Evolutionary conservation across 2,797 vertebrate species (phyloP), one percentile per base, ranked within the genome.

Genomic region (Spea hammondii): DNA sequence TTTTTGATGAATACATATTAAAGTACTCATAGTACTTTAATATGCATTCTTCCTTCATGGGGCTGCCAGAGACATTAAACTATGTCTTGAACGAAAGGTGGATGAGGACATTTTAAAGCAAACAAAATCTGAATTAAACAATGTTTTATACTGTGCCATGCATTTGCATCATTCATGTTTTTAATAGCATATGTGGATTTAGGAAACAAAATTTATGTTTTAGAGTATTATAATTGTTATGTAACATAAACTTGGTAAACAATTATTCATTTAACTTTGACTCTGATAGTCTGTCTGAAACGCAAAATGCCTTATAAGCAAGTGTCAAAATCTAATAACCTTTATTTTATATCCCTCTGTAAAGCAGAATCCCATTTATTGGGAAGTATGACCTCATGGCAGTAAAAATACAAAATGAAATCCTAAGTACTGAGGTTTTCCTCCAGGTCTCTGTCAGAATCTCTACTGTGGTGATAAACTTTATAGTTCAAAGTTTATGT

Each of bases 401-500:
- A 17, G n/a, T 62, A 62, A 62, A 62, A 17, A 17, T 62, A 62
- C 59, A 62, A 62, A 62, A 62, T 62, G 59, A 62, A 62, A 62
- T 62, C 59, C n/a, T 62, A 62, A 62, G 59, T 62, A 17, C 59
- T 32, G 7, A 17, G 5, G 14, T 62, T 17, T 17, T 32, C 12
- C 14, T 62, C 55, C 55, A 57, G 55, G 12, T 57, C 59, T 62
- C 59, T 17, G 14, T 62, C 59, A 62, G 5, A 62, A 17, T 62
- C 3, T 62, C 5, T 17, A 17, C 12, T 62, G 5, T 9, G n/a
- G 59, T 32, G 14, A 62, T 62, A 62, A 62, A 62, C 59, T 62
- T 62, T 62, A 62, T 62, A 1, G 14, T 62, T 7, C 14, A 62
- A 62, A 62, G 59, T 62, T 62, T 17, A 62, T 62, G 59, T 62